phyloP scores from a whole-genome alignment of 2,888 invertebrate genomes.

The Xestia rhomboidea region DNA sequence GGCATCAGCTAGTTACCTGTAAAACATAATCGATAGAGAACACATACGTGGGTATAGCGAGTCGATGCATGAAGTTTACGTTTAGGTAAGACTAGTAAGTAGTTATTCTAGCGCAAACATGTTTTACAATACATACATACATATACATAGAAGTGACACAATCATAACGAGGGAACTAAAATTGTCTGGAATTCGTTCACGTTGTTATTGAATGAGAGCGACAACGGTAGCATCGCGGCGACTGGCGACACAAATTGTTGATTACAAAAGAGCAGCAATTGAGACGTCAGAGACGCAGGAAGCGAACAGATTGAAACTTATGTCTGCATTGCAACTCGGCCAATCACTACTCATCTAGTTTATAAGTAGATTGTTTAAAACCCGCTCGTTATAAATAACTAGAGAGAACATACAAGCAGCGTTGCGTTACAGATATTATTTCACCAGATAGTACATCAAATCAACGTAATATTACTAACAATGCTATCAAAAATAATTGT shows the following conservation, averaged over 20 bases:
- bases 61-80: conserved; percentile 37
- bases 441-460: conserved; percentile 31
- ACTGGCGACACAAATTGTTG: conserved; percentile 88
- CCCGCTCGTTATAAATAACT: conserved; percentile 68
- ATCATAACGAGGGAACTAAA: conserved; percentile 81
- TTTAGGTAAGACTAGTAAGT: conserved; percentile 40
- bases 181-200: conserved; percentile 85
- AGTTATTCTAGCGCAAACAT: conserved; percentile 53
- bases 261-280: conserved; percentile 90
- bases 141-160: conserved; percentile 71
- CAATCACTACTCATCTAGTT: conserved; percentile 72
- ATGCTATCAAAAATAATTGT: conserved; percentile 73
- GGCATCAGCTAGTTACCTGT: too few relatives aligned
- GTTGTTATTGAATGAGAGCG: conserved; percentile 84
- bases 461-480: conserved; percentile 62
- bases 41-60: background rate
- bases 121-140: conserved; percentile 69
- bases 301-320: conserved; percentile 87
- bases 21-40: background rate
- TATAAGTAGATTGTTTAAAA: conserved; percentile 67
- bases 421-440: conserved; percentile 44
- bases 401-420: conserved; percentile 47
- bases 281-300: conserved; percentile 88
- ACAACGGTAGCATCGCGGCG: conserved; percentile 80
- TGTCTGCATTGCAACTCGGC: conserved; percentile 77